A percentile compares a stretch with the other conserved stretches of the same genome.
These are phyloP conservation scores for Cancer borealis DNA, from an alignment of 2,888 invertebrate genomes.

Conservation along the genomic window DNA sequence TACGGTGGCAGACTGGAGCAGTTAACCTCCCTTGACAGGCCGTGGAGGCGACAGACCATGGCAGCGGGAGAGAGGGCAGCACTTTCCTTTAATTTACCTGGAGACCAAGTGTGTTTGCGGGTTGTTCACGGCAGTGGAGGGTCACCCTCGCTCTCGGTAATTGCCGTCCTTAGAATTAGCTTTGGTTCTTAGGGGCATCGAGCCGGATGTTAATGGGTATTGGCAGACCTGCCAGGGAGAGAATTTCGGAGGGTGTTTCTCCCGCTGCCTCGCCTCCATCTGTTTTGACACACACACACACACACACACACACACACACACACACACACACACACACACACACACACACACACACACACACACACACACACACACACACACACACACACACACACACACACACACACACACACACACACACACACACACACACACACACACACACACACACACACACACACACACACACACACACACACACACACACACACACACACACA, in stretches of 20 bases:
- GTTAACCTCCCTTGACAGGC: not conserved
- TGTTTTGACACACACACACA: not conserved
- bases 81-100: not conserved
- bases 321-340: not conserved
- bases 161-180: not conserved
- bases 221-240: slow-evolving; percentile 14
- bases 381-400: not conserved
- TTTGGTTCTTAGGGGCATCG: slow-evolving; percentile 27
- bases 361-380: not conserved
- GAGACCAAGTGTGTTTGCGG: slow-evolving; percentile 8
- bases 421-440: not conserved
- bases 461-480: not conserved
- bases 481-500: not conserved
- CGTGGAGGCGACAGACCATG: not conserved
- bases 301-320: not conserved
- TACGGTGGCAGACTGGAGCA: not conserved
- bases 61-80: not conserved
- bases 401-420: slow-evolving; percentile 20
- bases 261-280: not conserved
- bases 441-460: not conserved
- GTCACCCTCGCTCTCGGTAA: slow-evolving; percentile 26
- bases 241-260: not conserved
- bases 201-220: slow-evolving; percentile 26
- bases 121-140: slow-evolving; percentile 1
- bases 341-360: slow-evolving; percentile 5